Evolutionary conservation across 2,113 vertebrate species (phyloP).

Genomic region (Coryphaenoides rupestris): DNA sequence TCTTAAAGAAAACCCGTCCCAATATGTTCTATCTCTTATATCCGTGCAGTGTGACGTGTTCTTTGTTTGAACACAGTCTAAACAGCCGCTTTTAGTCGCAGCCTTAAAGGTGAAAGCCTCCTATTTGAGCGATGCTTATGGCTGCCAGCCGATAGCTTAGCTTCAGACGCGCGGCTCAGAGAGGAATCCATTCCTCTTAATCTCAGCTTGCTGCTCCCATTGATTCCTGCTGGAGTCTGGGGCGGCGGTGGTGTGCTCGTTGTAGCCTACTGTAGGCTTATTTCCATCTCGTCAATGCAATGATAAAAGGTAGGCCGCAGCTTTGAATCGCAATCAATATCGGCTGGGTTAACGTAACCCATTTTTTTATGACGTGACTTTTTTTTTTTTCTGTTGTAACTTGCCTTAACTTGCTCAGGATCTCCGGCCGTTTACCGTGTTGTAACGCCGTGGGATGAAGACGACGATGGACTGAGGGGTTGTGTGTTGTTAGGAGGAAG

Average conservation of each 20-base stretch:
- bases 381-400: no score
- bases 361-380: no score
- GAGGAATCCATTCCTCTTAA: conserved; percentile 63
- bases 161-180: conserved; percentile 43
- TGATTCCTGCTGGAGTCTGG: conserved; percentile 55
- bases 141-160: conserved; percentile 25
- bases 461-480: no score
- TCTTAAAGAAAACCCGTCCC: background rate
- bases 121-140: conserved; percentile 33
- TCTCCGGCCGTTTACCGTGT: no score
- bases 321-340: no score
- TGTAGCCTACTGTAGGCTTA: conserved; percentile 38
- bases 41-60: background rate
- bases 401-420: no score
- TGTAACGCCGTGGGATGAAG: no score
- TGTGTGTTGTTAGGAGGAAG: no score
- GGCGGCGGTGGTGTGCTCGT: conserved; percentile 50
- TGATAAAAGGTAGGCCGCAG: no score
- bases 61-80: conserved; percentile 2
- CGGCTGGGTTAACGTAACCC: no score
- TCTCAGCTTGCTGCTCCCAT: conserved; percentile 33
- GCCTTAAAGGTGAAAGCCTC: conserved; percentile 17
- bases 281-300: conserved; percentile 32
- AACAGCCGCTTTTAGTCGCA: conserved; percentile 1
- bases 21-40: background rate